These are phyloP conservation scores for Cynopterus brachyotis DNA, from an alignment of 2,113 vertebrate genomes.

Conservation along the genomic window DNA sequence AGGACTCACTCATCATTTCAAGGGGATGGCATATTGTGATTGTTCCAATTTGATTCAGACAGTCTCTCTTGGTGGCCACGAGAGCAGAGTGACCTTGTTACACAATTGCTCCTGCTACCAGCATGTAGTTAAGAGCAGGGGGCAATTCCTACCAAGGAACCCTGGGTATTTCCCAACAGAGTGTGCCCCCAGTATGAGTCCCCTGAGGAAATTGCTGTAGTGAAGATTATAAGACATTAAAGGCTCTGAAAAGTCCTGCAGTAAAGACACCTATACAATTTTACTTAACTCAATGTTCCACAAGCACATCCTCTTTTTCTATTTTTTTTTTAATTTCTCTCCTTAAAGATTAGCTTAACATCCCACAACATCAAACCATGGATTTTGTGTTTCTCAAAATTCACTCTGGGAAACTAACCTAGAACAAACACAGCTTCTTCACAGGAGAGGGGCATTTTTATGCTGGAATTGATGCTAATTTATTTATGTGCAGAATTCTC, in stretches of 20 bases:
- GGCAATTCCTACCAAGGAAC: background rate
- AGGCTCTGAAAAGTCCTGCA: background rate
- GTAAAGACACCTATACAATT: background rate
- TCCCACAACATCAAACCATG: background rate
- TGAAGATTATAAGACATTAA: background rate
- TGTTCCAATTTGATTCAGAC: background rate
- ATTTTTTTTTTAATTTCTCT: background rate
- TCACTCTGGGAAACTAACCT: background rate
- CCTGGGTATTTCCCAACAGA: background rate
- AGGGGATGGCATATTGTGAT: background rate
- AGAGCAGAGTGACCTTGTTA: background rate
- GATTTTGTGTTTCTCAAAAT: background rate
- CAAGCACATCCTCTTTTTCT: background rate
- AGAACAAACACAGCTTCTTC: background rate
- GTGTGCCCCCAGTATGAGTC: background rate
- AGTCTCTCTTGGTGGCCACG: background rate
- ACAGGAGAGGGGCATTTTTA: background rate
- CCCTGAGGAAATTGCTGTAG: background rate
- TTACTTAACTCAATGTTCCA: background rate
- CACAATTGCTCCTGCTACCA: background rate
- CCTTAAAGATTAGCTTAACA: background rate
- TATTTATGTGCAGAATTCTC: conserved; percentile 8
- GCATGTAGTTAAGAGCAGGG: background rate
- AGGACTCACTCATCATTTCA: background rate
- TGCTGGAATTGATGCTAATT: background rate